Evolutionary conservation across 2,888 invertebrate genomes (phyloP).

Genomic region (Hesperia comma): DNA sequence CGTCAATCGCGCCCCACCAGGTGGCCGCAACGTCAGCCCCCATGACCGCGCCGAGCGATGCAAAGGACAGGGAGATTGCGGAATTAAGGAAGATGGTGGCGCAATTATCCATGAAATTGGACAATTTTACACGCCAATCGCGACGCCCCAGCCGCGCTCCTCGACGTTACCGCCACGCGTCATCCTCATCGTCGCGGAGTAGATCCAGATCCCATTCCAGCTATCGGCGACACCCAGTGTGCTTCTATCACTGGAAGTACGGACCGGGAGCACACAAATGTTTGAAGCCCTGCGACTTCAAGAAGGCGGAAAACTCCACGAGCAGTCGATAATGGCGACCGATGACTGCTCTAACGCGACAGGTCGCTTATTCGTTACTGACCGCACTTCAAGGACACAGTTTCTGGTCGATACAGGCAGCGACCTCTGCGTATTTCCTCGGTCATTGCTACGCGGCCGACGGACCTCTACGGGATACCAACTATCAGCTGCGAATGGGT

Average conservation of each 20-base stretch:
- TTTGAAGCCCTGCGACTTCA: conserved; percentile 30
- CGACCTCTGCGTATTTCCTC: conserved; percentile 44
- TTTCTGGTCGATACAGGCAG: conserved; percentile 37
- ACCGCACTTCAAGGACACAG: conserved; percentile 36
- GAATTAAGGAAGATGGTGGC: conserved; percentile 19
- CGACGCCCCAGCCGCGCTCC: background rate
- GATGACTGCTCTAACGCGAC: conserved; percentile 38
- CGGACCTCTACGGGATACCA: conserved; percentile 42
- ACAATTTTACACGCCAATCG: background rate
- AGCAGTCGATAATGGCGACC: conserved; percentile 49
- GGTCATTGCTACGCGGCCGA: conserved; percentile 37
- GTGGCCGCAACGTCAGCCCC: background rate
- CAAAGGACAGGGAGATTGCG: background rate
- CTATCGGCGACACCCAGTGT: conserved; percentile 35
- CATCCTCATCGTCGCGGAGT: background rate
- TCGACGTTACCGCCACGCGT: background rate
- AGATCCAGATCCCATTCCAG: conserved; percentile 27
- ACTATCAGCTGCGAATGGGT: conserved; percentile 50
- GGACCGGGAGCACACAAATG: conserved; percentile 38
- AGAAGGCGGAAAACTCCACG: conserved; percentile 36
- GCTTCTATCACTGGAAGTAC: conserved; percentile 44
- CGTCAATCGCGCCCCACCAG: conserved; percentile 16
- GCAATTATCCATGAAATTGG: background rate
- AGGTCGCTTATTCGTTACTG: conserved; percentile 43
- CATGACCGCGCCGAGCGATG: background rate